Evolutionary conservation across 2,113 vertebrate genomes (phyloP), one percentile per base, ranked within the genome.

Genomic region (Sisor rabdophorus): DNA sequence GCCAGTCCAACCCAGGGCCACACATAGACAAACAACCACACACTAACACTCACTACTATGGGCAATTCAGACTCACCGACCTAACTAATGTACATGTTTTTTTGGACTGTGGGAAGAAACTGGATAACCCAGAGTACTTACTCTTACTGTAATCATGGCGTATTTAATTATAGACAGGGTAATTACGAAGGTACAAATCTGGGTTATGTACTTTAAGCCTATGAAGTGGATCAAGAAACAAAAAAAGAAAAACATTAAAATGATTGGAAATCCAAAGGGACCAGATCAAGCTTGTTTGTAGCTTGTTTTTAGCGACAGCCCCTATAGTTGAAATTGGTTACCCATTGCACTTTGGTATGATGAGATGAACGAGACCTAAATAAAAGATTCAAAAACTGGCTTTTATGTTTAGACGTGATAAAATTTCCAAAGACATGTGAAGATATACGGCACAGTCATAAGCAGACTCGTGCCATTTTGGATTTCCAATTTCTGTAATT

Each of bases 401-500:
- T n/a, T n/a, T n/a, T 44, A 47, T 58, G 64, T 71, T 71, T 54
- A 8, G 68, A n/a, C 20, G 22, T 55, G 19, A 54, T 47, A 74
- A 44, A 28, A 19, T 68, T 63, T 73, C 67, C 32, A 63, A 56
- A 63, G 50, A 55, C 71, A 22, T 15, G n/a, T 76, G 50, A 58
- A 50, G 12, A 76, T 20, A 55, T 4, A 71, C 73, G 76, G 65
- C 70, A 44, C 40, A 80, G 50, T 76, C 47, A 60, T 55, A 72
- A 78, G 75, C 52, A 53, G 60, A 40, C 75, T 71, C 64, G 64
- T 76, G 56, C 78, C 65, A 56, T 72, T 79, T 63, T 48, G 73
- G 28, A 60, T 56, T 76, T 74, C 79, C 67, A 61, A 76, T 81
- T 77, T 61, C 76, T 55, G 28, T 81, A 69, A 83, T 84, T 79